Percentiles rank a stretch among this genome's conserved stretches.
These are phyloP conservation scores for Nymphalis io DNA, from an alignment of 1,140 invertebrate genomes.

Conservation along the genomic window DNA sequence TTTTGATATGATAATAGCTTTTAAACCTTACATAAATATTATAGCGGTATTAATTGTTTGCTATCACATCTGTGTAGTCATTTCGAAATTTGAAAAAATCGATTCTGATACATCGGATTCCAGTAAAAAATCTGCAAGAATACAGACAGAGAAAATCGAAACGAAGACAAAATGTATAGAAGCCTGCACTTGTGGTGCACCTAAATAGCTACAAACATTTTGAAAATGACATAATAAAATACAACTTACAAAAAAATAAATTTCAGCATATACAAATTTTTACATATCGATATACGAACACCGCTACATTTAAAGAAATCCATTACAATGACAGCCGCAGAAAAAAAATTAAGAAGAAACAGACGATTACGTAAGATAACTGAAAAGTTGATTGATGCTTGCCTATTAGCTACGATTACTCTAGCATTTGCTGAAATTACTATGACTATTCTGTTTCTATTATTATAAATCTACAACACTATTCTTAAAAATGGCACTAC, in stretches of 20 bases:
- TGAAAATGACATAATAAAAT: background rate
- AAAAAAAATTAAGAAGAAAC: slow-evolving; percentile 51
- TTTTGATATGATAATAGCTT: slow-evolving; percentile 52
- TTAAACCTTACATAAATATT: slow-evolving; percentile 43
- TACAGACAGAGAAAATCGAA: slow-evolving; percentile 43
- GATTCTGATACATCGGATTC: slow-evolving; percentile 23
- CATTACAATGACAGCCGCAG: slow-evolving; percentile 47
- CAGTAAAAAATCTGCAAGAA: slow-evolving; percentile 26
- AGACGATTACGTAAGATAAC: slow-evolving; percentile 49
- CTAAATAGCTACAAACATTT: background rate
- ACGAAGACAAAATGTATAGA: slow-evolving; percentile 50
- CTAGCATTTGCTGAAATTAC: slow-evolving; percentile 56
- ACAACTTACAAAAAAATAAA: background rate
- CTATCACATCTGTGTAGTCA: slow-evolving; percentile 51
- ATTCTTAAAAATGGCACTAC: slow-evolving; percentile 46
- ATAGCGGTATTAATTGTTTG: slow-evolving; percentile 46
- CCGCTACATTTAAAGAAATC: too few relatives aligned
- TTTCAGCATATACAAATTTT: background rate
- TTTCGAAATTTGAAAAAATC: slow-evolving; percentile 48
- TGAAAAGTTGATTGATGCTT: slow-evolving; percentile 55
- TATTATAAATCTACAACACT: slow-evolving; percentile 24
- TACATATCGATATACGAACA: background rate
- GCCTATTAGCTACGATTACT: slow-evolving; percentile 53
- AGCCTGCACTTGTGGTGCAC: slow-evolving; percentile 45
- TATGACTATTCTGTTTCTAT: slow-evolving; percentile 49